Evolutionary conservation across 2,113 vertebrate genomes (phyloP).

Genomic region (Microtus pennsylvanicus): DNA sequence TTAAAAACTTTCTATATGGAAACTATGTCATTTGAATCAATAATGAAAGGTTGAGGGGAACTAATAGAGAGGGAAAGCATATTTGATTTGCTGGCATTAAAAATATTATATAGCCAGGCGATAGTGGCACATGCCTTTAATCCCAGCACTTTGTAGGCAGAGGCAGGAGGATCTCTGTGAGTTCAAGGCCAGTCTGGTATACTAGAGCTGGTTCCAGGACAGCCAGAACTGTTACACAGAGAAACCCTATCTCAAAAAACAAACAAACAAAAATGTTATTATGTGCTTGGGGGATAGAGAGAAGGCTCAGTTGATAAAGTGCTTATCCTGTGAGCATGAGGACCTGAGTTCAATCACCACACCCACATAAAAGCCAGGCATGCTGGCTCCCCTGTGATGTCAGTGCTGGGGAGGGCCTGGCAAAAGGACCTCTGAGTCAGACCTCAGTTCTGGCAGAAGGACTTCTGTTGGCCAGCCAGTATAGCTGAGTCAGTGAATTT

Average conservation of each 20-base stretch:
- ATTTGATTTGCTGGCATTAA: conserved; percentile 43
- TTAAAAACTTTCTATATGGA: not conserved
- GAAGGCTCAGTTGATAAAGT: not conserved
- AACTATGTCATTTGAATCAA: conserved; percentile 13
- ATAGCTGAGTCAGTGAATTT: not conserved
- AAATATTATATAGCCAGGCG: not conserved
- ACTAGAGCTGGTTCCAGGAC: too few species aligned
- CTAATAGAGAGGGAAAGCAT: not conserved
- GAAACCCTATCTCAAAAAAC: too few species aligned
- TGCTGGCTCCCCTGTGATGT: not conserved
- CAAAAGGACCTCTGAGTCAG: too few species aligned
- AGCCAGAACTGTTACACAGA: too few species aligned
- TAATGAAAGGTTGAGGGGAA: not conserved
- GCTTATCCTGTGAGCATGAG: not conserved
- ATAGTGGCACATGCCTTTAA: too few species aligned
- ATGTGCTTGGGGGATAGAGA: not conserved
- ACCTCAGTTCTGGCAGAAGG: not conserved
- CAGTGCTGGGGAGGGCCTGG: too few species aligned
- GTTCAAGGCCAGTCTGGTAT: too few species aligned
- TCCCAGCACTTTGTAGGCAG: too few species aligned
- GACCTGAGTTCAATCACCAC: not conserved
- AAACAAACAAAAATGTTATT: too few species aligned
- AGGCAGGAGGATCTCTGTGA: too few species aligned
- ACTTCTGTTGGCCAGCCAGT: not conserved
- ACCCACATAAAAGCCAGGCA: not conserved